A percentile compares a stretch with the other conserved stretches of the same genome.
These are phyloP conservation scores for Furcula furcula DNA, from an alignment of 2,888 invertebrate species.

Conservation along the genomic window DNA sequence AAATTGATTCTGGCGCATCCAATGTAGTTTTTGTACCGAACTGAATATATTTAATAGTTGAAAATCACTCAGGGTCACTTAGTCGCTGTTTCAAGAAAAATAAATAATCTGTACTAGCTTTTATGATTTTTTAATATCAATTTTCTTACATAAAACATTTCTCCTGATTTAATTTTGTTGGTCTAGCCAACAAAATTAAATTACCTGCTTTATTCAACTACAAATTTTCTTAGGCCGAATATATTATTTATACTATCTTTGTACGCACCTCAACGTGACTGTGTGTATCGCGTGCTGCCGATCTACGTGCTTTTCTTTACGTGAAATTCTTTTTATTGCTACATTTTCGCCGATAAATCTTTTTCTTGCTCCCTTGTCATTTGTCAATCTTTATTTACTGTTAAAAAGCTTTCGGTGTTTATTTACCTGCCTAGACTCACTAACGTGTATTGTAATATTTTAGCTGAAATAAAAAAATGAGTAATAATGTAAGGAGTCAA, in stretches of 20 bases:
- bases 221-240: neutral
- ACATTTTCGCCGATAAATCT: slow-evolving; percentile 54
- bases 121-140: too few relatives aligned
- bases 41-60: too few relatives aligned
- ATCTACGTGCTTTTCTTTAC: slow-evolving; percentile 24
- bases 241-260: neutral
- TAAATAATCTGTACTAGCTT: neutral
- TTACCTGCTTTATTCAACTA: neutral
- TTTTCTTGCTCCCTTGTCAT: slow-evolving; percentile 45
- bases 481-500: too few relatives aligned
- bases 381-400: slow-evolving; percentile 66
- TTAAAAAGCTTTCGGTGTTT: slow-evolving; percentile 49
- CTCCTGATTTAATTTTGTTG: too few relatives aligned
- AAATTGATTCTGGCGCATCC: too few relatives aligned
- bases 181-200: neutral
- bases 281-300: slow-evolving; percentile 18
- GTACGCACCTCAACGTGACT: slow-evolving; percentile 1
- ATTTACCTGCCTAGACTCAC: slow-evolving; percentile 18
- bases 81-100: too few relatives aligned
- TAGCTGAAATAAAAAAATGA: too few relatives aligned
- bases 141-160: too few relatives aligned
- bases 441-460: too few relatives aligned
- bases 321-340: slow-evolving; percentile 49
- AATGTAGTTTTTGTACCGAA: too few relatives aligned
- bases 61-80: neutral